Conservation (phyloP, 2,888 invertebrate genomes). For the Drosophila paucipuncta region DNA sequence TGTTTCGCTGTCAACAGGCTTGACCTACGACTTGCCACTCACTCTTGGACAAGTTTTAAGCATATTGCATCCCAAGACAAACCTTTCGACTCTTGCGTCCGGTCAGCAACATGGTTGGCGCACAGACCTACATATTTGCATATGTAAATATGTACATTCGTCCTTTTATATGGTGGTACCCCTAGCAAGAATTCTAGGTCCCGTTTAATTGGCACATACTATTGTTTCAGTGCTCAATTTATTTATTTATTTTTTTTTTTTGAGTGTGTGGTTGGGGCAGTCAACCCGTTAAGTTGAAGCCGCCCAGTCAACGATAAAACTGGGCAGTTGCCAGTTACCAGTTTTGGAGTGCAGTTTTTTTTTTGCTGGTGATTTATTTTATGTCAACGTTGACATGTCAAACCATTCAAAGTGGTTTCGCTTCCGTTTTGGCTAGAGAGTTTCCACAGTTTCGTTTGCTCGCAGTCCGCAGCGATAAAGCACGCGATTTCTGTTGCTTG, state of each 20-base stretch:
- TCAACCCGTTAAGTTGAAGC: conserved; percentile 44
- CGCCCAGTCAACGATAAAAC: conserved; percentile 30
- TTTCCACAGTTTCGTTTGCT: conserved; percentile 36
- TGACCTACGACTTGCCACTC: conserved; percentile 26
- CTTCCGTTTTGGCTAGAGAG: conserved; percentile 68
- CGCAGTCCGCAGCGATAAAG: conserved; percentile 70
- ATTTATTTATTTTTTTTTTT: conserved; percentile 41
- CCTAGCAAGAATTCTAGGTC: conserved; percentile 65
- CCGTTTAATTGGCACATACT: conserved; percentile 71
- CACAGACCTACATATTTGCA: not conserved
- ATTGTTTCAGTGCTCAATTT: conserved; percentile 56
- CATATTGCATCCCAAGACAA: not conserved
- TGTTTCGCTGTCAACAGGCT: conserved; percentile 47
- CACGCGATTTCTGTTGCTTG: conserved; percentile 67
- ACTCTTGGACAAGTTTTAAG: conserved; percentile 14
- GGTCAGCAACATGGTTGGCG: conserved; percentile 24
- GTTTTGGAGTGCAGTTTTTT: conserved; percentile 65
- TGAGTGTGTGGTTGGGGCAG: not conserved
- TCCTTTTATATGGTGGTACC: conserved; percentile 40
- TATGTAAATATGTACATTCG: conserved; percentile 54
- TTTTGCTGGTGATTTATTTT: conserved; percentile 77
- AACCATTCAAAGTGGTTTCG: conserved; percentile 81
- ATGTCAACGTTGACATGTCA: conserved; percentile 82
- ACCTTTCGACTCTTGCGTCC: not conserved
- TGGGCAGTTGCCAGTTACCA: conserved; percentile 53